Percentiles rank a stretch among this genome's conserved stretches.
Conservation (phyloP, 2,888 invertebrate genomes). For the Acanthoscelides obtectus region DNA sequence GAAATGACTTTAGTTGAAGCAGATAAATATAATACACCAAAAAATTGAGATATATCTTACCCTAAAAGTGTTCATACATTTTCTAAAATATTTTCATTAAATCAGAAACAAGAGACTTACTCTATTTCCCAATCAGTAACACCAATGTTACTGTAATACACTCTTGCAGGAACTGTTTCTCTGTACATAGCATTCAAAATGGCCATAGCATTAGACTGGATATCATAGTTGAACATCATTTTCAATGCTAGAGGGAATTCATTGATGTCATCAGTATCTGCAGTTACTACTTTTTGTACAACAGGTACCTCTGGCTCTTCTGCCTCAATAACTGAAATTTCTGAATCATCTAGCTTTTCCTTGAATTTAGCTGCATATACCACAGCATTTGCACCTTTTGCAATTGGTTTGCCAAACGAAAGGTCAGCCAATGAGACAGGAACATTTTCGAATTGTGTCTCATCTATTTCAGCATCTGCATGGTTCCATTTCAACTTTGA, state of each 20-base stretch:
- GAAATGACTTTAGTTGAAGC: no score
- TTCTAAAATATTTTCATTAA: no score
- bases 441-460: conserved; percentile 42
- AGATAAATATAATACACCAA: background rate
- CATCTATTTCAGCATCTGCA: conserved; percentile 47
- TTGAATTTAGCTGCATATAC: conserved; percentile 66
- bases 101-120: no score
- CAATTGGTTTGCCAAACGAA: conserved; percentile 65
- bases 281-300: conserved; percentile 5
- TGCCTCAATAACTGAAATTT: background rate
- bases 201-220: conserved; percentile 72
- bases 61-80: no score
- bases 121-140: conserved; percentile 55
- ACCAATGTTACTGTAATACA: conserved; percentile 46
- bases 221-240: conserved; percentile 90
- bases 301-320: background rate
- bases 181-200: conserved; percentile 75
- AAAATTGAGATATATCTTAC: background rate
- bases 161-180: conserved; percentile 73
- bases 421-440: conserved; percentile 56
- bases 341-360: conserved; percentile 17
- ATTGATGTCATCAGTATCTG: conserved; percentile 24
- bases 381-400: conserved; percentile 77
- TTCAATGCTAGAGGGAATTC: conserved; percentile 72
- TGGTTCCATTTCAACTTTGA: conserved; percentile 55